phyloP scores from a whole-genome alignment of 2,888 invertebrate genomes.

The Tiphia femorata region DNA sequence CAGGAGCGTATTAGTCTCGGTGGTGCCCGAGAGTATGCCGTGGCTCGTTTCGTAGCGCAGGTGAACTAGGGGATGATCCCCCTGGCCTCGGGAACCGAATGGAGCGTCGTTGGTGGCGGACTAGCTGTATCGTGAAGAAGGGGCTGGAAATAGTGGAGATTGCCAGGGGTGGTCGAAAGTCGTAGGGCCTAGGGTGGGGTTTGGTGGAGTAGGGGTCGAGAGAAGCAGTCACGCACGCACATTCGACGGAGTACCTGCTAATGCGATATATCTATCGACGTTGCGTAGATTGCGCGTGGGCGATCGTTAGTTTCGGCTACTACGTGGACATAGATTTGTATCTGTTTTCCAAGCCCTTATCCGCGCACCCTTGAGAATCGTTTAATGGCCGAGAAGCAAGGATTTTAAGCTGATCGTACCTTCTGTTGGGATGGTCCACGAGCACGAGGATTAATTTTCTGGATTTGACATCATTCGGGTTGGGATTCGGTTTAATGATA shows the following conservation, averaged over 20 bases:
- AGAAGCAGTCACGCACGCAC: conserved; percentile 39
- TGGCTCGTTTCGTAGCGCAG: conserved; percentile 14
- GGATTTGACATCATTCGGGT: no score
- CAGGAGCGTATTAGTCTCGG: conserved; percentile 17
- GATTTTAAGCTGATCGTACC: no score
- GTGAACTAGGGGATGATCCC: conserved; percentile 27
- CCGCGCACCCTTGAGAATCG: no score
- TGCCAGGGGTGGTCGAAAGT: conserved; percentile 36
- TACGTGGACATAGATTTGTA: no score
- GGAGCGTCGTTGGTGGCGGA: conserved; percentile 29
- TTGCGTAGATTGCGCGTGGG: no score
- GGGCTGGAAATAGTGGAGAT: conserved; percentile 35
- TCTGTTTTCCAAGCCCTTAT: no score
- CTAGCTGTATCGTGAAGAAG: conserved; percentile 32
- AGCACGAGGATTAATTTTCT: no score
- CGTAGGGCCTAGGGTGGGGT: no score
- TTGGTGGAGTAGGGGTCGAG: conserved; percentile 6
- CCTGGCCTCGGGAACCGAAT: conserved; percentile 22
- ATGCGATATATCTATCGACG: conserved; percentile 26
- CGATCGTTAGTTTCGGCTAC: no score
- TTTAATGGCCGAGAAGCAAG: no score
- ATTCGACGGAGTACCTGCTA: conserved; percentile 26
- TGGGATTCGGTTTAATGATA: no score
- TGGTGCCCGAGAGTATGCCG: background rate
- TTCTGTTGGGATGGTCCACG: no score